Conservation (phyloP, 2,113 vertebrate species). For the Bostrychus sinensis region DNA sequence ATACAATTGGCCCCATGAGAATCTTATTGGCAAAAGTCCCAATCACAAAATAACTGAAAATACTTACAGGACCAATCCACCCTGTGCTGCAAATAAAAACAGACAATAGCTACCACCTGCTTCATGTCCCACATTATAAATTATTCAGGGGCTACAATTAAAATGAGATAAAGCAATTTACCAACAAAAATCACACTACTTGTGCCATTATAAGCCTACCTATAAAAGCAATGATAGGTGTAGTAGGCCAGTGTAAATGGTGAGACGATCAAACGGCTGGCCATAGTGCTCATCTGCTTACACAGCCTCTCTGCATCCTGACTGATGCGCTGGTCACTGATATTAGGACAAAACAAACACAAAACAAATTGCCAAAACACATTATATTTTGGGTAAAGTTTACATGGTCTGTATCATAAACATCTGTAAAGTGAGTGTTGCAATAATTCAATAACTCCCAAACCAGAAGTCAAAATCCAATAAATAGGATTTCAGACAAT, state of each 20-base stretch:
- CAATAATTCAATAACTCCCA: too few relatives aligned
- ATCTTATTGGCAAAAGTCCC: constrained; percentile 90
- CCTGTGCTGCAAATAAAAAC: constrained; percentile 83
- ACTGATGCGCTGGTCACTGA: constrained; percentile 96
- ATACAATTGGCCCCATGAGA: constrained; percentile 93
- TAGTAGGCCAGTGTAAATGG: constrained; percentile 94
- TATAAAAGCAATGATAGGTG: constrained; percentile 91
- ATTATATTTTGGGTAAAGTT: too few relatives aligned
- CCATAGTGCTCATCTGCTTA: constrained; percentile 91
- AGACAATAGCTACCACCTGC: too few relatives aligned
- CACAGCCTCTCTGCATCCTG: constrained; percentile 94
- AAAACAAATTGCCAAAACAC: not conserved
- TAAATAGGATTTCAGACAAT: too few relatives aligned
- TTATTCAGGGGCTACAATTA: not conserved
- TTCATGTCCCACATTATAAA: not conserved
- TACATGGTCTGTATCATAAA: not conserved
- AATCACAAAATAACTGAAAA: constrained; percentile 92
- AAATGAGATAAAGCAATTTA: not conserved
- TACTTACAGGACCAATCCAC: constrained; percentile 91
- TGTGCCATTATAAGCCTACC: constrained; percentile 74
- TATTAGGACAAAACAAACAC: constrained; percentile 7
- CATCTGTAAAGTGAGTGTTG: too few relatives aligned
- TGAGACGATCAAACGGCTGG: constrained; percentile 87
- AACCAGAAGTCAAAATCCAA: too few relatives aligned
- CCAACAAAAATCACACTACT: not conserved